These are phyloP conservation scores for Meleagris gallopavo DNA, from an alignment of 2,113 vertebrate species.

Conservation along the genomic window DNA sequence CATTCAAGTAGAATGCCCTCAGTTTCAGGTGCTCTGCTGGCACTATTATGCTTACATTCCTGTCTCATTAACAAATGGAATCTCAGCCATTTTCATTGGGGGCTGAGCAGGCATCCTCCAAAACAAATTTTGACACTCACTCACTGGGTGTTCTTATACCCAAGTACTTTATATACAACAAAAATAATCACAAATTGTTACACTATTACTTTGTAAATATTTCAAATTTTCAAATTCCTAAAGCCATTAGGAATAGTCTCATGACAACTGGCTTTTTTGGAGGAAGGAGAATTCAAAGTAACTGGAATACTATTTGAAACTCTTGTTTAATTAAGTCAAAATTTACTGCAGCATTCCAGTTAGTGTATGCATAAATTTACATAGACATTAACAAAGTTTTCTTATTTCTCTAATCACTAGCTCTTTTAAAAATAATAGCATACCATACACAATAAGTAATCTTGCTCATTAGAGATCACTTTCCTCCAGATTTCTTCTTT, in stretches of 20 bases:
- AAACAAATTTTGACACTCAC: not conserved
- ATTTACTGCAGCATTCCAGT: not conserved
- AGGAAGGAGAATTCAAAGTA: not conserved
- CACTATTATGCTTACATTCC: not conserved
- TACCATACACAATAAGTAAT: not conserved
- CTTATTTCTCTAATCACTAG: not conserved
- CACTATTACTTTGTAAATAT: not conserved
- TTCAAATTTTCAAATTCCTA: not conserved
- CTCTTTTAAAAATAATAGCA: not conserved
- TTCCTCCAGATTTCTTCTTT: not conserved
- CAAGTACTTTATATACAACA: not conserved
- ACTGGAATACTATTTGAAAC: not conserved
- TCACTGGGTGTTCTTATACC: not conserved
- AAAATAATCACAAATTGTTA: not conserved
- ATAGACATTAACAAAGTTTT: not conserved
- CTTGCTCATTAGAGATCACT: not conserved
- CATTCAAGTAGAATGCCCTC: not conserved
- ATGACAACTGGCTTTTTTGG: not conserved
- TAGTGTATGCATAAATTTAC: not conserved
- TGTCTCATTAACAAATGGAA: not conserved
- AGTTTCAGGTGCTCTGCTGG: not conserved
- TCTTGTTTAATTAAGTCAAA: not conserved
- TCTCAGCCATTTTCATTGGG: rapidly evolving
- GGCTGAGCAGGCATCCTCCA: not conserved
- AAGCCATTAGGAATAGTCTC: not conserved